Evolutionary conservation across 23 tunicate genomes (phyloP), one percentile per base, ranked within the genome.

Genomic region (Halocynthia aurantium): DNA sequence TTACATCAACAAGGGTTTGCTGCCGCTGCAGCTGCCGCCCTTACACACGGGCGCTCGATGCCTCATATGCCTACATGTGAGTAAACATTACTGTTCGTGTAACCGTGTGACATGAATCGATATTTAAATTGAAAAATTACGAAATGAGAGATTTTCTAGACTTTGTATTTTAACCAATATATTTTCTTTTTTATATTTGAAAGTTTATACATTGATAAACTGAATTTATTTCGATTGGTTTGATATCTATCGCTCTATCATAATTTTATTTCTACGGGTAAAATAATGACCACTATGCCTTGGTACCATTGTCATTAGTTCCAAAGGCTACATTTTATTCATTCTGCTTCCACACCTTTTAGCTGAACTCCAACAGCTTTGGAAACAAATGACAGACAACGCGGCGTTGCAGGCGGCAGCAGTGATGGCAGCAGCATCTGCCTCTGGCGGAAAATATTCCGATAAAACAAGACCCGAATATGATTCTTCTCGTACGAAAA

Each of bases 21-120:
- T 6, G 87, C 96, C 8, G 96, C 96, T 8, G 81, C 87, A 10
- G 96, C 96, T 5, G 70, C 87, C 80, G 96, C 96, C 8, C 87
- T 85, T 65, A 71, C 89, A 51, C 76, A 82, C 31, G 77, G 76
- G 15, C 82, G 84, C 6, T 55, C 51, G 7, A 69, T 57, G 12
- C 61, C 67, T 10, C 78, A 52, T 11, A 68, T 74, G 21, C 19
- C 78, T 44, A 54, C 78, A 74, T 64, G 78, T 74, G 21, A 74
- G 78, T 19, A 19, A 5, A 21, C 18, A 10, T 11, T 49, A 13
- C 49, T 49, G 72, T 15, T 12, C 22, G 2, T 11, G 22, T 67
- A 60, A 18, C 17, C 18, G 64, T 18, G 64, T 18, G 17, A 15
- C 64, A 15, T 15, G 2, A 60, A 15, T 60, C 18, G 17, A 31